A percentile compares a stretch with the other conserved stretches of the same genome.
Conservation (phyloP, 2,888 invertebrate species). For the Ochropleura leucogaster region DNA sequence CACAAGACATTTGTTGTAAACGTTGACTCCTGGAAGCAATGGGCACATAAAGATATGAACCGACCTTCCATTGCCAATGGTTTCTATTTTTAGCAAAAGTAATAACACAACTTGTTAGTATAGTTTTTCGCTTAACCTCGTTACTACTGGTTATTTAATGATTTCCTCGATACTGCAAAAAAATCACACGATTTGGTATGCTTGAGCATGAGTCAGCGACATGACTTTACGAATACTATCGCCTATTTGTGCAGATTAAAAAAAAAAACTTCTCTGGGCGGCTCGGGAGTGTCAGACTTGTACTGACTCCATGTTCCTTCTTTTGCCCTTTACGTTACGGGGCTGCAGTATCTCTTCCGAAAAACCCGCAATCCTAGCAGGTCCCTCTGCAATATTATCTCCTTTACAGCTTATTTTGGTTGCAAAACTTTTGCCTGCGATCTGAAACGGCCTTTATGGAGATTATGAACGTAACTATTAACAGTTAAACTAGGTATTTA, state of each 20-base stretch:
- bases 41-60: constrained; percentile 38
- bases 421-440: constrained; percentile 69
- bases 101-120: constrained; percentile 58
- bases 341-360: too few species aligned
- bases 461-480: constrained; percentile 57
- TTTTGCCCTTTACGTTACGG: too few species aligned
- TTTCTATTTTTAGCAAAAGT: constrained; percentile 58
- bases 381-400: constrained; percentile 64
- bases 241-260: constrained; percentile 38
- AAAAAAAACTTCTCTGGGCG: too few species aligned
- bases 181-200: too few species aligned
- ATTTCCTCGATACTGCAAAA: too few species aligned
- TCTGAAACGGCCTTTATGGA: constrained; percentile 63
- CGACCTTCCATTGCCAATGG: constrained; percentile 37
- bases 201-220: constrained; percentile 3
- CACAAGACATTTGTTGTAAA: constrained; percentile 37
- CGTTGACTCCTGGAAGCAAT: constrained; percentile 44
- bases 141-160: constrained; percentile 32
- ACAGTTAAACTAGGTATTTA: constrained; percentile 54
- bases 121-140: constrained; percentile 55
- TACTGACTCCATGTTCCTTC: too few species aligned
- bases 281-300: too few species aligned
- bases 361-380: too few species aligned
- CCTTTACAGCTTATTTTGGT: constrained; percentile 71
- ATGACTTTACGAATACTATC: constrained; percentile 67